Percentiles rank a stretch among this genome's conserved stretches.
Conservation (phyloP, 2,113 vertebrate species). For the Mandrillus leucophaeus region DNA sequence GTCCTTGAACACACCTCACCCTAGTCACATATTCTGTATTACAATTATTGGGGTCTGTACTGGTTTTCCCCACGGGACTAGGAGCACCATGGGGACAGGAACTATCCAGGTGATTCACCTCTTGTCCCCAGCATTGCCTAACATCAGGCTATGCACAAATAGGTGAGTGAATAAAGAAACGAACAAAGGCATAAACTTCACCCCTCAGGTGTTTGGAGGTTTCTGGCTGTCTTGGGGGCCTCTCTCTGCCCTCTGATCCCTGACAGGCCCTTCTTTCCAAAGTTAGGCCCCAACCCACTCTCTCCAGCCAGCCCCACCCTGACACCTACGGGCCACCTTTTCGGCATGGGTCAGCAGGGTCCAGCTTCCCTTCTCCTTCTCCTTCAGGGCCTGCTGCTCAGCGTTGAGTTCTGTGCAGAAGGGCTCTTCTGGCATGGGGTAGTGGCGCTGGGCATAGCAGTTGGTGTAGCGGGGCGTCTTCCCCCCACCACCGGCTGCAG, state of each 20-base stretch:
- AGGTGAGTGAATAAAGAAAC: not conserved
- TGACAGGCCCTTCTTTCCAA: not conserved
- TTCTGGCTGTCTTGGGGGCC: not conserved
- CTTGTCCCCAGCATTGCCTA: not conserved
- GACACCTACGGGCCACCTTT: slow-evolving; percentile 87
- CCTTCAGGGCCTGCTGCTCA: slow-evolving; percentile 86
- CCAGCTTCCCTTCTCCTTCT: slow-evolving; percentile 92
- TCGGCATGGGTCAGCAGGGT: slow-evolving; percentile 87
- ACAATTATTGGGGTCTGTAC: not conserved
- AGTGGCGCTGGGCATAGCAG: slow-evolving; percentile 84
- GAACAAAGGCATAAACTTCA: not conserved
- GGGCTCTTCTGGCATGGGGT: slow-evolving; percentile 86
- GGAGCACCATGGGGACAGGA: not conserved
- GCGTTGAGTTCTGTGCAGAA: slow-evolving; percentile 81
- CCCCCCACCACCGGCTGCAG: slow-evolving; percentile 15
- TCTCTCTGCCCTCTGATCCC: not conserved
- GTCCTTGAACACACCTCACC: not conserved
- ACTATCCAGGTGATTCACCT: not conserved
- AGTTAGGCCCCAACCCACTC: not conserved
- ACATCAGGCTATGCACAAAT: not conserved
- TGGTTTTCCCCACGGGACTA: not conserved
- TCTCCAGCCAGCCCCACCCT: not conserved
- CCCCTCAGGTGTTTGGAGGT: no score
- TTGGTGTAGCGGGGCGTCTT: slow-evolving; percentile 83
- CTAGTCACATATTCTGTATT: not conserved